Percentiles rank a stretch among this genome's conserved stretches.
Conservation (phyloP, 1,140 invertebrate genomes). For the Amyelois transitella region DNA sequence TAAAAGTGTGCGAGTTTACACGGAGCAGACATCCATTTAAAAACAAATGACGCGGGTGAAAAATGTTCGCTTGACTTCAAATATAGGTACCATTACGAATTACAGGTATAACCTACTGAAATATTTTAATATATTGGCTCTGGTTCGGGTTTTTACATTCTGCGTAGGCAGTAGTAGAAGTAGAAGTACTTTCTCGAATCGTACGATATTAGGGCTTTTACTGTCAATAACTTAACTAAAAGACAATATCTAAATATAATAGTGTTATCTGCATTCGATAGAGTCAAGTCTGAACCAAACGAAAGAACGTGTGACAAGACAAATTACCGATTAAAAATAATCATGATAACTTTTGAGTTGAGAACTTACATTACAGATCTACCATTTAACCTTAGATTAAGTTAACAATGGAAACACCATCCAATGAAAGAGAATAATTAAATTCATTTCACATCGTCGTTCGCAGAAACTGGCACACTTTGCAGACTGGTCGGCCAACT, state of each 20-base stretch:
- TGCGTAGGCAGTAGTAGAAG: no score
- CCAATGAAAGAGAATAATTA: conserved; percentile 42
- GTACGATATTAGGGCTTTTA: no score
- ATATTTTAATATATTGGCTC: no score
- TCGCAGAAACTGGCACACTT: conserved; percentile 81
- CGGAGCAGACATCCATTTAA: not conserved
- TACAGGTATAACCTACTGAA: not conserved
- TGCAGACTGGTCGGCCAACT: conserved; percentile 82
- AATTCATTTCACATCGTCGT: conserved; percentile 39
- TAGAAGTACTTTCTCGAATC: no score
- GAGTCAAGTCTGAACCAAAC: no score
- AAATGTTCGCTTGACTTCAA: not conserved
- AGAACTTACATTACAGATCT: not conserved
- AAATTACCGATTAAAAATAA: no score
- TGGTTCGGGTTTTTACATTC: no score
- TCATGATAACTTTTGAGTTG: no score
- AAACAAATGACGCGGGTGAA: not conserved
- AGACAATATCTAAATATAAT: no score
- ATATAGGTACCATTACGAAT: not conserved
- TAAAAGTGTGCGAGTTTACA: not conserved
- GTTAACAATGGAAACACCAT: not conserved
- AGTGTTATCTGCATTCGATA: no score
- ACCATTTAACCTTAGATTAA: conserved; percentile 4
- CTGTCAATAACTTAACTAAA: no score
- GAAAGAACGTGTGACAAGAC: no score